Base-by-base conservation (phyloP, 2,113 vertebrate species). In the Muntiacus reevesi region DNA sequence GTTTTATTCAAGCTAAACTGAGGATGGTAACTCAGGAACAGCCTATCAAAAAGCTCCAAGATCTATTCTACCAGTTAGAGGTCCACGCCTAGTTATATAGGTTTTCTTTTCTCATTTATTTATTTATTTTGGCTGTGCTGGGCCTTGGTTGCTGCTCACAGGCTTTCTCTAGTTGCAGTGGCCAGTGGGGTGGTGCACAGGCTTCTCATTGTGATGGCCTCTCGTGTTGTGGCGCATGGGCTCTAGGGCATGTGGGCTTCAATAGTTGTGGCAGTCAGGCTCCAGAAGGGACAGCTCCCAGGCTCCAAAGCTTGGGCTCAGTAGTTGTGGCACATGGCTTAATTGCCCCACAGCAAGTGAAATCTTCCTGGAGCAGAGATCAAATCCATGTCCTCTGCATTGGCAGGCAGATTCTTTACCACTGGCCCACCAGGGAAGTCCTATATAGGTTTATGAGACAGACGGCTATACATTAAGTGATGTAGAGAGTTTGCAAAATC, bases 151-250 rank as follows among this genome's bases (percentile, higher is more conserved):
- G 62, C 30, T 64, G 62, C 62, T 17, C 62, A 17, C 15, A 64
- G 62, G 62, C 7, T 7, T n/a, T 17, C 62, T n/a, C 62, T 4
- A 17, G 30, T 33, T 17, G 15, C 62, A 64, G 62, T 3, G 30
- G 60, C 28, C 60, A 8, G 15, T n/a, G 28, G 30, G 60, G 6
- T 17, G 62, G 30, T 9, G 16, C 64, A 1, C 19, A 36, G 64
- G 17, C 64, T 71, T 71, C 64, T 3, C n/a, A 11, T 4, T 36
- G 17, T 11, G 64, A 4, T 19, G 64, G n/a, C 19, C 1, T 2
- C 33, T 12, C 0, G 0, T 5, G 2, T 5, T 3, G n/a, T 3
- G 67, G n/a, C 36, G 8, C n/a, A 0, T 12, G 4, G 67, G 4
- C n/a, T 23, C 67, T 11, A 21, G 67, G 11, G n/a, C 67, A 23